Base-by-base conservation (phyloP, 2,888 invertebrate species). In the Choreutis nemorana region DNA sequence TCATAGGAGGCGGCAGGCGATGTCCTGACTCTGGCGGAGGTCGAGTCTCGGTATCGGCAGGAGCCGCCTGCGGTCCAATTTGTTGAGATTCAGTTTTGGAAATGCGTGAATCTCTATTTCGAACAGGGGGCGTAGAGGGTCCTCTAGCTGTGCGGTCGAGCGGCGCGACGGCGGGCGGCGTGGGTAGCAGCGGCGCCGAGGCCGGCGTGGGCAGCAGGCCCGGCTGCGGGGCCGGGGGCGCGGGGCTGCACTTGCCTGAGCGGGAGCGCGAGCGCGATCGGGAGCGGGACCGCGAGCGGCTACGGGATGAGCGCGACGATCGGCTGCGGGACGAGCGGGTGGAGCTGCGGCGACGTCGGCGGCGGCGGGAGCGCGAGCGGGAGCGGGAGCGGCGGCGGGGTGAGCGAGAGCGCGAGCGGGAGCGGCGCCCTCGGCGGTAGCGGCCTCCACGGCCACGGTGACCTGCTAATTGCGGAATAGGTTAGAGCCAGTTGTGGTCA, bases 171-270 rank as follows among this genome's bases (percentile, higher is more conserved):
- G 67, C 58, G 21, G 57, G 58, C n/a, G n/a, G n/a, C 32, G 53
- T 52, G 34, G 59, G 54, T 32, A 56, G 39, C 23, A 55, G 50
- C 34, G 56, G 51, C 39, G 54, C 52, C 34, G 56, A 50, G 38
- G 54, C 52, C 39, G 55, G 55, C 40, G 55, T 54, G 34, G 56
- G 55, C 47, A 56, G 43, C 30, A 57, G 49, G 30, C 40, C 40
- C 50, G 31, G 62, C 59, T 33, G 58, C 31, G 55, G 48, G 41
- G 60, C 53, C 37, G 27, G 60, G 55, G 44, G 54, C 50, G 48
- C 48, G 36, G 72, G 72, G 65, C 75, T 75, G 65, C 73, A 79
- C 78, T 80, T 80, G 80, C 79, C 79, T 80, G 79, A 77, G 50
- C 77, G 75, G 47, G 70, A 75, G 42, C 65, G 68, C 64, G 66